A percentile compares a stretch with the other conserved stretches of the same genome.
phyloP scores from a whole-genome alignment of 2,797 vertebrate genomes.

The Distichodus sexfasciatus region DNA sequence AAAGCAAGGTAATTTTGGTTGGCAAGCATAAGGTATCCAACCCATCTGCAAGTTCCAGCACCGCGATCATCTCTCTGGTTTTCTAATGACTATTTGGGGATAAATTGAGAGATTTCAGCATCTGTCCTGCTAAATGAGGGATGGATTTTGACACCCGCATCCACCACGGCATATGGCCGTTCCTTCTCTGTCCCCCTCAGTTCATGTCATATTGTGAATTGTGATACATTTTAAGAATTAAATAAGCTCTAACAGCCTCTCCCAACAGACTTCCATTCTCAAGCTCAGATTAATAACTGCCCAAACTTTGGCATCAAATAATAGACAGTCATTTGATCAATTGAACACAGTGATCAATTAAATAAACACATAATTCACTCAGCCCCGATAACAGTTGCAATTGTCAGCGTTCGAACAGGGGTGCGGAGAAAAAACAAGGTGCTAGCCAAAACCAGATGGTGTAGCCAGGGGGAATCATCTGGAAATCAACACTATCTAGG shows the following conservation, averaged over 20 bases:
- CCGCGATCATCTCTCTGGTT: conserved; percentile 3
- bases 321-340: no score
- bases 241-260: no score
- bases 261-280: no score
- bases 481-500: conserved; percentile 3
- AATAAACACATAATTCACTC: no score
- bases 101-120: conserved; percentile 13
- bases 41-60: background rate
- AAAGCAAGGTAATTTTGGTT: background rate
- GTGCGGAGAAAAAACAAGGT: background rate
- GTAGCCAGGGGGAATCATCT: conserved; percentile 5
- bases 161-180: background rate
- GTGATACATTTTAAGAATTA: no score
- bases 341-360: no score
- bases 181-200: background rate
- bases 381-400: background rate
- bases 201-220: background rate
- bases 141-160: conserved; percentile 9
- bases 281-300: no score
- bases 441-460: conserved; percentile 3
- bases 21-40: background rate
- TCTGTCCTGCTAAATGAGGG: conserved; percentile 23
- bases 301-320: no score
- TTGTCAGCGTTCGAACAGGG: background rate
- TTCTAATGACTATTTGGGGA: conserved; percentile 32